phyloP scores from a whole-genome alignment of 2,113 vertebrate genomes.

The Xerus inauris region DNA sequence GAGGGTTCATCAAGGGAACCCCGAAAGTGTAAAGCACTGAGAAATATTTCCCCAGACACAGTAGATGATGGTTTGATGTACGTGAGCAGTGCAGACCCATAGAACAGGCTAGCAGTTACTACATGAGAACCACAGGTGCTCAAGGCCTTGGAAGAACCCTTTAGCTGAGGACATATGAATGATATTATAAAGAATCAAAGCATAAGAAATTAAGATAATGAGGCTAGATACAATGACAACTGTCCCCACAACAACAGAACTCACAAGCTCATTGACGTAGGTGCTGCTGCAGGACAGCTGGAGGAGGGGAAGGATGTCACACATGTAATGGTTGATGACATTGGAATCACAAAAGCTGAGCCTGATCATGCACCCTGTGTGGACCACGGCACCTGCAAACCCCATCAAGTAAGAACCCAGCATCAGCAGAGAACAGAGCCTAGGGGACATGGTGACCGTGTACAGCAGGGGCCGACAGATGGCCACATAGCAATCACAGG shows the following conservation, averaged over 20 bases:
- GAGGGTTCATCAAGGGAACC: constrained; percentile 66
- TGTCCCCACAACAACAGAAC: constrained; percentile 27
- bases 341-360: constrained; percentile 62
- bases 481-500: constrained; percentile 52
- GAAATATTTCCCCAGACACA: neutral
- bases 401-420: neutral
- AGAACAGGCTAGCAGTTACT: constrained; percentile 50
- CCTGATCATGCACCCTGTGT: neutral
- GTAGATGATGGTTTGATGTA: constrained; percentile 18
- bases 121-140: constrained; percentile 67
- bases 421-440: constrained; percentile 39
- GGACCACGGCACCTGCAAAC: neutral
- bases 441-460: neutral
- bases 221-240: constrained; percentile 30
- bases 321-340: constrained; percentile 67
- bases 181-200: constrained; percentile 69
- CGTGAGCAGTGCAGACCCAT: constrained; percentile 11
- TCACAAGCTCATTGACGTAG: constrained; percentile 24
- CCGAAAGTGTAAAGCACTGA: constrained; percentile 49
- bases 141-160: constrained; percentile 67
- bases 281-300: constrained; percentile 68
- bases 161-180: constrained; percentile 36
- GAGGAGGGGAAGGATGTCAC: constrained; percentile 78
- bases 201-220: constrained; percentile 68
- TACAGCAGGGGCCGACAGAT: constrained; percentile 60